Base-by-base conservation (phyloP, 2,888 invertebrate species). In the Brachyptera putata region DNA sequence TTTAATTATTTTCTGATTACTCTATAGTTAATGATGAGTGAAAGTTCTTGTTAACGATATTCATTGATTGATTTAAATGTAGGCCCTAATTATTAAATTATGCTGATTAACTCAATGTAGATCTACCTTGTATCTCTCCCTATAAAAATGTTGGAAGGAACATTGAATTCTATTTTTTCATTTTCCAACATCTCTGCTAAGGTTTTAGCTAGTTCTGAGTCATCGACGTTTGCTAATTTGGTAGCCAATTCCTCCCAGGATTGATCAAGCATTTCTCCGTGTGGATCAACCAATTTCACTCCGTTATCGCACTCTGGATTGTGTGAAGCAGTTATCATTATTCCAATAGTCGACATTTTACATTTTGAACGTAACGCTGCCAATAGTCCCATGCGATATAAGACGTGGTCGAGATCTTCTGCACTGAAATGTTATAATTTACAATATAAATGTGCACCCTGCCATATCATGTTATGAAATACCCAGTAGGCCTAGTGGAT, bases 281-380 rank as follows among this genome's bases (percentile, higher is more conserved):
- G 83, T 1, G 96, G 95, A 76, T 99, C 98, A 46, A 99, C 85
- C 49, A 99, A 77, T 75, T 99, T 99, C 1, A 96, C 91, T 1
- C 98, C 98, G 74, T 98, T 98, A 72, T 98, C 98, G 0, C 87
- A 86, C 73, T 90, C 95, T 43, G 96, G 87, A 76, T 99, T 99
- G 74, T 99, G 99, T 0, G 98, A 98, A 0, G 99, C 99, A 0
- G 99, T 99, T 63, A 99, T 93, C 97, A 99, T 97, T n/a, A 97
- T 83, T 41, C 99, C 99, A 70, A 96, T 87, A 34, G 87, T 83
- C 69, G 87, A 87, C 77, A 85, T 84, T 70, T 87, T 89, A 64
- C 79, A 79, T 69, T 90, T 85, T 11, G 97, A 95, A 56, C 97
- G 80, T 25, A 99, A 78, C 2, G 89, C 91, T 9, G 96, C 95